Conservation (phyloP, 53 echinoderm and acorn worm genomes). For the Hippasteria phrygiana region DNA sequence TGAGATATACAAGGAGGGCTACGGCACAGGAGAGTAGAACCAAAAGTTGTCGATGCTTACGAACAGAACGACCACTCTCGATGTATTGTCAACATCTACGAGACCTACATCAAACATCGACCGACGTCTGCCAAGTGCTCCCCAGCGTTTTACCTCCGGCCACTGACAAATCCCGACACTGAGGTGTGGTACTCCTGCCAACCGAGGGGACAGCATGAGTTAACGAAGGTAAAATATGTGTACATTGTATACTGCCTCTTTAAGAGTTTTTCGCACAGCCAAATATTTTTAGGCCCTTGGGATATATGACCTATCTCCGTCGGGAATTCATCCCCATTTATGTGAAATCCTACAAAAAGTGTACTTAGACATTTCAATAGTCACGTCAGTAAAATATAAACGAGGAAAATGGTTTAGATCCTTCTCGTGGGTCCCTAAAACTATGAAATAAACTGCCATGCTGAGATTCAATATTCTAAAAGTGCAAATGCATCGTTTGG, state of each 20-base stretch:
- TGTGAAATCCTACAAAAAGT: too few species aligned
- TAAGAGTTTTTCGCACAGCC: too few species aligned
- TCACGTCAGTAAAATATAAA: too few species aligned
- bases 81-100: slow-evolving; percentile 19
- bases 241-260: neutral
- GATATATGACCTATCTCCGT: too few species aligned
- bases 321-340: too few species aligned
- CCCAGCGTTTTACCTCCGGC: slow-evolving; percentile 22
- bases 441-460: too few species aligned
- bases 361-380: too few species aligned
- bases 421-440: too few species aligned
- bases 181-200: slow-evolving; percentile 29
- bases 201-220: slow-evolving; percentile 16
- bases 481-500: too few species aligned
- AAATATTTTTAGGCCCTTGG: too few species aligned
- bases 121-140: slow-evolving; percentile 15
- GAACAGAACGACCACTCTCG: slow-evolving; percentile 7
- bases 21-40: neutral
- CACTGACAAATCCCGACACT: neutral
- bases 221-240: neutral
- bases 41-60: slow-evolving; percentile 23
- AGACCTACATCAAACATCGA: slow-evolving; percentile 39
- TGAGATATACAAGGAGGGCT: slow-evolving; percentile 24
- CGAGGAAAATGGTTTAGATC: too few species aligned
- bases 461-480: too few species aligned